Evolutionary conservation across 2,888 invertebrate species (phyloP).

Genomic region (Campoplex nolae): DNA sequence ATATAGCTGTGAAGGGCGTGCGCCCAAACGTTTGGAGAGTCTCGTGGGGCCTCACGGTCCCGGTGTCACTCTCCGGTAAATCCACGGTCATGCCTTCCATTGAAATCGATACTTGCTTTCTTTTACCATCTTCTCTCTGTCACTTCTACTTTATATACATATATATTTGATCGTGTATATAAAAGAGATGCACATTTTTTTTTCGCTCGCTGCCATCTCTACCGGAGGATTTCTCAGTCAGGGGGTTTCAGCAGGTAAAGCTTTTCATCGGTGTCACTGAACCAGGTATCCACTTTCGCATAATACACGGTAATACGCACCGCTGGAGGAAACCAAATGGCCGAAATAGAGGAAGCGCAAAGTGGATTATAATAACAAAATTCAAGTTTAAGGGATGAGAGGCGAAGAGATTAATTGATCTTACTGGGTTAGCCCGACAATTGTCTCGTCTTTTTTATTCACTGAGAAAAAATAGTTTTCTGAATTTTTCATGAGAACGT

Average conservation of each 20-base stretch:
- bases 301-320: conserved; percentile 57
- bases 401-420: neutral
- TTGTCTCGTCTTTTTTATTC: neutral
- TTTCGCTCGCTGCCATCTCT: neutral
- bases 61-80: conserved; percentile 70
- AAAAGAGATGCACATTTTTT: conserved; percentile 4
- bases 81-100: conserved; percentile 71
- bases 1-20: conserved; percentile 45
- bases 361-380: conserved; percentile 23
- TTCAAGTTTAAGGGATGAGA: neutral
- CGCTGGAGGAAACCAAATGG: conserved; percentile 26
- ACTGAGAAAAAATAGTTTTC: neutral
- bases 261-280: conserved; percentile 63
- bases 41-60: conserved; percentile 58
- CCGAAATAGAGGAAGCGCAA: conserved; percentile 5
- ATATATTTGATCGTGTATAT: neutral
- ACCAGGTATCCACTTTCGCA: conserved; percentile 61
- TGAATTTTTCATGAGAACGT: neutral
- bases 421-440: neutral
- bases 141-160: conserved; percentile 5
- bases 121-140: conserved; percentile 34
- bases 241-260: conserved; percentile 54
- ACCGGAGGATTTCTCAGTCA: conserved; percentile 11
- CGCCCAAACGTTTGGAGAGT: conserved; percentile 54
- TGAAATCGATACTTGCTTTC: conserved; percentile 80